These are phyloP conservation scores for Stegana nigrithorax DNA, from an alignment of 2,888 invertebrate genomes.

Conservation along the genomic window DNA sequence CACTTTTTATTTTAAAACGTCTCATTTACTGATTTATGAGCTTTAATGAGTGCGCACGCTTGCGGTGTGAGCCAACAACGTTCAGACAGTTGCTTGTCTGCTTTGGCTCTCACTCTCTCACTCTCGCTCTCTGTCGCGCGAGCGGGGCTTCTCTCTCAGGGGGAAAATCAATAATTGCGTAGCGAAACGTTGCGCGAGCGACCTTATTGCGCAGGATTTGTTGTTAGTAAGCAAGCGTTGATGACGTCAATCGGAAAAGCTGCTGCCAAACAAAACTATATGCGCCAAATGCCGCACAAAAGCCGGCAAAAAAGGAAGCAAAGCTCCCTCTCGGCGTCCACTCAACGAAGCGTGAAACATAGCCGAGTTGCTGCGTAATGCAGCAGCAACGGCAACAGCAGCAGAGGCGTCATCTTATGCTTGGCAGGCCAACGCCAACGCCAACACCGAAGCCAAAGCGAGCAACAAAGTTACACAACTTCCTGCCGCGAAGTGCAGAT, in stretches of 20 bases:
- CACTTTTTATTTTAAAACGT: too few relatives aligned
- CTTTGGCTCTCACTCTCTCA: conserved; percentile 1
- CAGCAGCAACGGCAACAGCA: too few relatives aligned
- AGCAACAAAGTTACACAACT: too few relatives aligned
- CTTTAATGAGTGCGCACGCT: background rate
- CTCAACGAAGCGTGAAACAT: conserved; percentile 15
- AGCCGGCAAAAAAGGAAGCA: conserved; percentile 45
- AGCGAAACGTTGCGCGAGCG: conserved; percentile 42
- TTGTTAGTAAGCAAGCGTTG: conserved; percentile 42
- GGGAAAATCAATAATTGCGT: conserved; percentile 53
- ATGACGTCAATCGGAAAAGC: conserved; percentile 66
- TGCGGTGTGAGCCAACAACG: background rate
- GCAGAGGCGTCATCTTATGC: conserved; percentile 38
- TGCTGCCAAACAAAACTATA: conserved; percentile 33
- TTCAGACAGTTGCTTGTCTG: background rate
- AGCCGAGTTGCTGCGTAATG: too few relatives aligned
- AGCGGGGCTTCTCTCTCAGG: conserved; percentile 16
- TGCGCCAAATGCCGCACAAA: conserved; percentile 36
- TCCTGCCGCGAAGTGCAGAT: too few relatives aligned
- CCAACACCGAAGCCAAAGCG: too few relatives aligned
- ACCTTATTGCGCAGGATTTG: conserved; percentile 50
- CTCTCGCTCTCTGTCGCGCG: background rate
- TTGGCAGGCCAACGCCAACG: too few relatives aligned
- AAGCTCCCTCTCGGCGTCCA: conserved; percentile 20
- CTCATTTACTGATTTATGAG: too few relatives aligned